Conservation (phyloP, 2,797 vertebrate species). For the Pseudochirops cupreus region DNA sequence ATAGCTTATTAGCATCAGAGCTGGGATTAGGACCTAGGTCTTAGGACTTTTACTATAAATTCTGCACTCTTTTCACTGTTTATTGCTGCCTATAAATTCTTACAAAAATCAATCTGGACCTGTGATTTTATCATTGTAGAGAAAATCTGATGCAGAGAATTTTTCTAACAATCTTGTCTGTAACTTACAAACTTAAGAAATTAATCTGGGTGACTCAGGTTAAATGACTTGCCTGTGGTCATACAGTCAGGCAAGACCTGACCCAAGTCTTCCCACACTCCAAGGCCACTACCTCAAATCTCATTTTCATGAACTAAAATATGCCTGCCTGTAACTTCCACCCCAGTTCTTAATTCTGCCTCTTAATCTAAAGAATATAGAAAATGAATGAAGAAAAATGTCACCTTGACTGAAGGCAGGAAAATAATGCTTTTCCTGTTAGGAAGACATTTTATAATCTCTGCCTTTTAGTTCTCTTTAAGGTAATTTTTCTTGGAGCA, state of each 20-base stretch:
- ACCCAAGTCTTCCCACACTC: background rate
- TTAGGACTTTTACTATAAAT: slow-evolving; percentile 26
- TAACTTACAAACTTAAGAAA: background rate
- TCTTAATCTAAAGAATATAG: background rate
- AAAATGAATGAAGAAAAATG: background rate
- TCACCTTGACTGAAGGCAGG: slow-evolving; percentile 44
- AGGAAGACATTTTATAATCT: slow-evolving; percentile 67
- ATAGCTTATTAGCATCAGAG: slow-evolving; percentile 19
- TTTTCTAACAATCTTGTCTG: background rate
- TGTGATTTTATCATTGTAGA: background rate
- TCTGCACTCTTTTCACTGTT: slow-evolving; percentile 9
- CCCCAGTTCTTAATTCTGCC: background rate
- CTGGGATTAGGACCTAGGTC: background rate
- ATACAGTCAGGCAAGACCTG: background rate
- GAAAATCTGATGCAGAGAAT: background rate
- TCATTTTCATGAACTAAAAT: background rate
- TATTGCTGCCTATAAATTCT: slow-evolving; percentile 1
- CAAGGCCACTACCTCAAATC: background rate
- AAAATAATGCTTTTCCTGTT: slow-evolving; percentile 60
- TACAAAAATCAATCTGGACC: slow-evolving; percentile 39
- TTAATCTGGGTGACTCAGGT: background rate
- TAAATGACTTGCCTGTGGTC: background rate
- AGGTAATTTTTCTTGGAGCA: background rate
- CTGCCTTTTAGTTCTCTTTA: slow-evolving; percentile 25
- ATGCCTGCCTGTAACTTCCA: background rate